phyloP scores from a whole-genome alignment of 2,113 vertebrate species.

The Synodontis membranacea region DNA sequence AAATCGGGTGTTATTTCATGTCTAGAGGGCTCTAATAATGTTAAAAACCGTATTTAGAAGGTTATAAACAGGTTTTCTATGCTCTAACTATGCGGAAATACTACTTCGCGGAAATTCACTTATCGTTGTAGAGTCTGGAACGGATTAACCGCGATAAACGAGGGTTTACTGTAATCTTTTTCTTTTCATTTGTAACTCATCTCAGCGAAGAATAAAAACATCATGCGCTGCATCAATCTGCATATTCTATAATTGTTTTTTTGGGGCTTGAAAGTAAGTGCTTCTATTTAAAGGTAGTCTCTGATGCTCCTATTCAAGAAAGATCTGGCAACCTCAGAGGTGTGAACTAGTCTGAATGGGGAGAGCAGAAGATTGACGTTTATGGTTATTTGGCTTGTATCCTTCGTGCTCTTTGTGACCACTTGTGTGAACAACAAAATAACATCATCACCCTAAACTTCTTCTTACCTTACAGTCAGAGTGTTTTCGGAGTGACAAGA shows the following conservation, averaged over 20 bases:
- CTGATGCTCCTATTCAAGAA: neutral
- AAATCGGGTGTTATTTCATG: too few relatives aligned
- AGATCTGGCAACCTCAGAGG: neutral
- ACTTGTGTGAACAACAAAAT: conserved; percentile 6
- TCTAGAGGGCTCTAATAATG: too few relatives aligned
- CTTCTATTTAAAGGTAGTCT: neutral
- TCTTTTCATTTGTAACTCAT: neutral
- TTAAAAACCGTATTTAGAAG: too few relatives aligned
- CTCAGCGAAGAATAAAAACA: neutral
- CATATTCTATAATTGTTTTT: neutral
- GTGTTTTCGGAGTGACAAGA: conserved; percentile 1
- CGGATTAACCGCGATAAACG: too few relatives aligned
- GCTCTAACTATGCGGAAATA: too few relatives aligned
- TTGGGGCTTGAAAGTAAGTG: neutral
- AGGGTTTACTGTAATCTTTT: too few relatives aligned
- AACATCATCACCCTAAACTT: neutral
- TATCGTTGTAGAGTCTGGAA: too few relatives aligned
- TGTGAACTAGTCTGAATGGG: neutral
- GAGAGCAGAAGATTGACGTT: neutral
- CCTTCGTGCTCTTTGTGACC: neutral
- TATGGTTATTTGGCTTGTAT: neutral
- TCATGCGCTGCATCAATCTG: neutral
- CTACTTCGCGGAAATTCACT: too few relatives aligned
- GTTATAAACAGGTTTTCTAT: too few relatives aligned
- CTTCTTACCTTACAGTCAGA: neutral